Evolutionary conservation across 2,797 vertebrate species (phyloP), one percentile per base, ranked within the genome.

Genomic region (Aplochiton taeniatus): DNA sequence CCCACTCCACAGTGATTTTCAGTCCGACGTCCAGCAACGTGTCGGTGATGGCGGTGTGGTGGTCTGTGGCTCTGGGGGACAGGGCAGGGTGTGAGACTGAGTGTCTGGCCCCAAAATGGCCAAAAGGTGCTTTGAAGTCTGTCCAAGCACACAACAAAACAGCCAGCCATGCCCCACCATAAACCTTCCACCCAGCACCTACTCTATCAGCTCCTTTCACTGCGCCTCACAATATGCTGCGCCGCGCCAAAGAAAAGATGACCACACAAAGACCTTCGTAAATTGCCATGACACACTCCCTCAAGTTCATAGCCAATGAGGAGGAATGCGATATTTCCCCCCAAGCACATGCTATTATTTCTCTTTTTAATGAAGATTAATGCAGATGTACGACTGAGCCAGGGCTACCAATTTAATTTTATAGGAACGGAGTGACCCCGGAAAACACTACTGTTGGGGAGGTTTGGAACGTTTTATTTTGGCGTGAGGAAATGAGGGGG

Each of bases 121-220:
- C 89, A 90, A 91, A 92, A 90, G 89, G 87, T 63, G 76, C 89
- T 90, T 91, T 91, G 86, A 90, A 88, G 89, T 85, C 70, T 54
- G 63, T 77, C 77, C 83, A 79, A 84, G 74, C 73, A 58, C 68
- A 78, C 72, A 75, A 82, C 80, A 76, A 78, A 76, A 65, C 73
- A 31, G 31, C 74, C 63, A 63, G 76, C 78, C 76, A 65, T 79
- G 71, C 72, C 74, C 73, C 56, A 14, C 82, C 75, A 66, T 89
- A 88, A 88, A 87, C 82, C 78, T 31, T 52, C 74, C 75, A 61
- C 58, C 74, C 72, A 41, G 72, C 83, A 71, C 70, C 68, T 78
- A 73, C 74, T 87, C 76, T 57, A 84, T 85, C 73, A 85, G 81
- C 49, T 71, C 75, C 77, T 77, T 76, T 80, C 72, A 83, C 56